Evolutionary conservation across 1,140 invertebrate species (phyloP).

Genomic region (Lasaia peninsularis): DNA sequence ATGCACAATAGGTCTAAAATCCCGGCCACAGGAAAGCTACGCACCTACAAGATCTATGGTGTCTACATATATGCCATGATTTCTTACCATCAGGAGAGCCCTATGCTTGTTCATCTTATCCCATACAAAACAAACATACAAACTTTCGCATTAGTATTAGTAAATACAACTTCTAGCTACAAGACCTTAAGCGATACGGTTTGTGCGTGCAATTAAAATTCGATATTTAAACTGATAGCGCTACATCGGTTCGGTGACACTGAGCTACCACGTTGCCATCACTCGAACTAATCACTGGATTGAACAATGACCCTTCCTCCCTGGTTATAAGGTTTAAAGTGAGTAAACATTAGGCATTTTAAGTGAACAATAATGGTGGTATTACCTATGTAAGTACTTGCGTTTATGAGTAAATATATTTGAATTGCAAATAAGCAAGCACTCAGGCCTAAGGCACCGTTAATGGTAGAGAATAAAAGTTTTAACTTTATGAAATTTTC

Average conservation of each 20-base stretch:
- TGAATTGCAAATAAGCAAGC: slow-evolving; percentile 49
- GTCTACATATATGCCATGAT: too few species aligned
- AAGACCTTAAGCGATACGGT: slow-evolving; percentile 9
- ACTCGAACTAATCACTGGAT: not conserved
- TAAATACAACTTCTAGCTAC: not conserved
- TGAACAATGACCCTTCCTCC: slow-evolving; percentile 1
- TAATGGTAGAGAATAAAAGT: slow-evolving; percentile 37
- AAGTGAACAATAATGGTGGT: not conserved
- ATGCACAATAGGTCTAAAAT: too few species aligned
- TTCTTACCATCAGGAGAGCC: too few species aligned
- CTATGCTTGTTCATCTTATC: too few species aligned
- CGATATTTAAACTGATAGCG: slow-evolving; percentile 15
- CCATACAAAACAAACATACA: too few species aligned
- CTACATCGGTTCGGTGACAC: slow-evolving; percentile 19
- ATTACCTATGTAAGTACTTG: slow-evolving; percentile 18
- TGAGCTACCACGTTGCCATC: not conserved
- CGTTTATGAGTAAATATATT: slow-evolving; percentile 44
- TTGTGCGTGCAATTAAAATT: slow-evolving; percentile 12
- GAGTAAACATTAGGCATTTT: not conserved
- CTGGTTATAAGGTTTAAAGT: not conserved
- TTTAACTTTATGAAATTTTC: not conserved
- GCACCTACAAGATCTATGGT: too few species aligned
- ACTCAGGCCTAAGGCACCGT: slow-evolving; percentile 38
- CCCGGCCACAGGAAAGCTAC: too few species aligned
- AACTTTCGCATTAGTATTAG: too few species aligned